Conservation (phyloP, 2,113 vertebrate genomes). For the Prunella fulvescens region DNA sequence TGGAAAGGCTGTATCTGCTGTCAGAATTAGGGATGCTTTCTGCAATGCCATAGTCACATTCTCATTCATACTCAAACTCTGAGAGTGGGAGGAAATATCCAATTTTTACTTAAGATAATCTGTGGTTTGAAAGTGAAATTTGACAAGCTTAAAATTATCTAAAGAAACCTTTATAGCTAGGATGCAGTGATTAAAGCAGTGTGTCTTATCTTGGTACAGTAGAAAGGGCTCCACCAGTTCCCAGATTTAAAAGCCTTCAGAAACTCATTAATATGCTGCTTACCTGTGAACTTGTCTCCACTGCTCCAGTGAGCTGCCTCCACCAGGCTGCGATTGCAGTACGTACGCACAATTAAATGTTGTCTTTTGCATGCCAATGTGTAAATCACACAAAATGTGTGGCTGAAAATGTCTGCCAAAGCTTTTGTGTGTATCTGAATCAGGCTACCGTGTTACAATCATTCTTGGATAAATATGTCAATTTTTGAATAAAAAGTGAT, state of each 20-base stretch:
- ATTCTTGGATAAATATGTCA: background rate
- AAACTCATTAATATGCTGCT: background rate
- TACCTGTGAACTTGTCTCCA: background rate
- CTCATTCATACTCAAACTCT: background rate
- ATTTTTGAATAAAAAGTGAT: background rate
- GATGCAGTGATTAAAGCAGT: background rate
- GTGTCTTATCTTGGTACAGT: background rate
- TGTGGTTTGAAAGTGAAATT: background rate
- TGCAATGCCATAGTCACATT: background rate
- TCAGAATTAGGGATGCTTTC: background rate
- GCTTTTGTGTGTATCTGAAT: background rate
- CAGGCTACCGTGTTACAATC: background rate
- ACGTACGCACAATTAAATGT: accelerated
- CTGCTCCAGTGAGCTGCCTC: background rate
- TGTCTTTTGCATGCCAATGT: background rate
- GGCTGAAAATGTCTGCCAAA: background rate
- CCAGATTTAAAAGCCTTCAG: background rate
- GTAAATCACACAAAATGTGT: background rate
- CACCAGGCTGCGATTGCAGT: background rate
- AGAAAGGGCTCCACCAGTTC: background rate
- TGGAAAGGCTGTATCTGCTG: background rate
- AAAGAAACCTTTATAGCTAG: background rate
- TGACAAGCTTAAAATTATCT: background rate
- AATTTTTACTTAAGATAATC: background rate
- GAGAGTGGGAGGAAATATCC: background rate